phyloP scores from a whole-genome alignment of 1,140 invertebrate species.

The Calliphora vicina region DNA sequence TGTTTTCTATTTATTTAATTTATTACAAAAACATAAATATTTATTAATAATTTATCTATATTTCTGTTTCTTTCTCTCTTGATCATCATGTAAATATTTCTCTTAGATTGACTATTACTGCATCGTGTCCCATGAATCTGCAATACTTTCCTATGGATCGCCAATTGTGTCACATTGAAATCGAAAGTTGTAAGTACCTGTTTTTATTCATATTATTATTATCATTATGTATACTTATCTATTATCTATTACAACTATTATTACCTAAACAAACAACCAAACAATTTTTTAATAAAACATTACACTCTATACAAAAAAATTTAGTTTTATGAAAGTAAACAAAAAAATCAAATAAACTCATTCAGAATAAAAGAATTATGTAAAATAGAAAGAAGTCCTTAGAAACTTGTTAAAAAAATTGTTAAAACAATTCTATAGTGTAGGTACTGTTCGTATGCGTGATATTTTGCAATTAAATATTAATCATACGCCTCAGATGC shows the following conservation, averaged over 20 bases:
- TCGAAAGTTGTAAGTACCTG: constrained; percentile 95
- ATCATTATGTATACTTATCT: not conserved
- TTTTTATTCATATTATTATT: not conserved
- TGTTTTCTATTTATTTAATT: not conserved
- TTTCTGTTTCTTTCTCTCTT: not conserved
- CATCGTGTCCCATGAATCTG: constrained; percentile 97
- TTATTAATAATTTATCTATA: not conserved
- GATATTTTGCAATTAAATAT: not conserved
- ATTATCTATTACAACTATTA: constrained; percentile 7
- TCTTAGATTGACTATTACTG: constrained; percentile 92
- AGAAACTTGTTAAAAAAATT: not conserved
- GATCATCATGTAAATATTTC: not conserved
- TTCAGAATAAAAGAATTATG: not conserved
- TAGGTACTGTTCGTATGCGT: not conserved
- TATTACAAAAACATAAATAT: not conserved
- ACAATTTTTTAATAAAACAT: not conserved
- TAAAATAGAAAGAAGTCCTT: not conserved
- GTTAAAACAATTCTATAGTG: too few relatives aligned
- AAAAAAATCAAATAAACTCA: not conserved
- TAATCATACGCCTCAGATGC: too few relatives aligned
- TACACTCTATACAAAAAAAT: not conserved
- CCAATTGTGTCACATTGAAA: constrained; percentile 95
- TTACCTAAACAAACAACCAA: not conserved
- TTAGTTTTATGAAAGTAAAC: not conserved
- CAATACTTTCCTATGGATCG: constrained; percentile 98